Percentiles rank a stretch among this genome's conserved stretches.
phyloP scores from a whole-genome alignment of 35 echinoderm and acorn worm genomes.

The Holothuria glaberrima region DNA sequence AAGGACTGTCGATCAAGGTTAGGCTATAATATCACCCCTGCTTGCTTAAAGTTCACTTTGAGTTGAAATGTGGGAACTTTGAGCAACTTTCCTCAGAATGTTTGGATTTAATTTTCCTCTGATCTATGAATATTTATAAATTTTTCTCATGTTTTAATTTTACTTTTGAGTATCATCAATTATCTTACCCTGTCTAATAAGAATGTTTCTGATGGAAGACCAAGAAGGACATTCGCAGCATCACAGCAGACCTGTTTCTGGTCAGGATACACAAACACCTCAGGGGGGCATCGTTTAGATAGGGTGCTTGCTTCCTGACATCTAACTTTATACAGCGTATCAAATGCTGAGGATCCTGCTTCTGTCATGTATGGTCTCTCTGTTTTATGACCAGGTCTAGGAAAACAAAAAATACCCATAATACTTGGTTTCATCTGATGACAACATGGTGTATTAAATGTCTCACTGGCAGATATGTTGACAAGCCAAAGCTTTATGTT shows the following conservation, averaged over 20 bases:
- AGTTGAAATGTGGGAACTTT: too few relatives aligned
- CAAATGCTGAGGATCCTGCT: conserved; percentile 74
- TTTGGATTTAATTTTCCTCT: too few relatives aligned
- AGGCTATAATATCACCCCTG: too few relatives aligned
- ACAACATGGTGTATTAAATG: neutral
- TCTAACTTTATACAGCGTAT: conserved; percentile 78
- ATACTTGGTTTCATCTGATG: too few relatives aligned
- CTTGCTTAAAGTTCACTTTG: too few relatives aligned
- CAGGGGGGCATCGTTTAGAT: neutral
- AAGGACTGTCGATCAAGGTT: too few relatives aligned
- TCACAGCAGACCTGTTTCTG: conserved; percentile 62
- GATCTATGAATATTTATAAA: too few relatives aligned
- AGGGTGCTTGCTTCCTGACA: conserved; percentile 71
- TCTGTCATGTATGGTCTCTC: conserved; percentile 91
- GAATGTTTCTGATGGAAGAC: conserved; percentile 75
- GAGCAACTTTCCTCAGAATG: too few relatives aligned
- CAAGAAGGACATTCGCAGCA: conserved; percentile 71
- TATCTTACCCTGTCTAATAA: conserved; percentile 55
- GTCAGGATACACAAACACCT: conserved; percentile 18
- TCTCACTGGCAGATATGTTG: neutral
- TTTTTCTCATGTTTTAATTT: too few relatives aligned
- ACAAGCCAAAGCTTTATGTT: neutral
- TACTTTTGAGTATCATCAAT: too few relatives aligned
- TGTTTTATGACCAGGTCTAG: conserved; percentile 60
- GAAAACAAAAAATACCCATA: too few relatives aligned